A percentile compares a stretch with the other conserved stretches of the same genome.
Conservation (phyloP, 2,113 vertebrate species). For the Proteles cristata region DNA sequence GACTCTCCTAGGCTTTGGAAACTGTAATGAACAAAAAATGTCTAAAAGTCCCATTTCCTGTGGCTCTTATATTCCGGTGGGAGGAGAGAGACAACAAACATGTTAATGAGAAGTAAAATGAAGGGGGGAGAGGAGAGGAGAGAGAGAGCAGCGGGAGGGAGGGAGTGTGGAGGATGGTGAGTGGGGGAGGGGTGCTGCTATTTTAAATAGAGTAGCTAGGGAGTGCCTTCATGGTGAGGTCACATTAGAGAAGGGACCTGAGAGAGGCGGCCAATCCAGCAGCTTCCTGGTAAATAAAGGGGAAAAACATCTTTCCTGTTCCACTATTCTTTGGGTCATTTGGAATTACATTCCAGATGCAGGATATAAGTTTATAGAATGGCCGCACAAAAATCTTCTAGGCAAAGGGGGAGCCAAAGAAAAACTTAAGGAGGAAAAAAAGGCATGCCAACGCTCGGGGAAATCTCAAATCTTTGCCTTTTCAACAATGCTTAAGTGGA, state of each 20-base stretch:
- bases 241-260: neutral
- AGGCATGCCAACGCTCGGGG: neutral
- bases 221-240: neutral
- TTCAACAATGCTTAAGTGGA: neutral
- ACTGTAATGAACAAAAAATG: neutral
- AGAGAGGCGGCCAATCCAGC: neutral
- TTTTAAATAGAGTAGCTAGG: neutral
- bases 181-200: neutral
- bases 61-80: neutral
- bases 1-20: neutral
- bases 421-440: neutral
- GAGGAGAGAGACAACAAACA: neutral
- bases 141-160: too few relatives aligned
- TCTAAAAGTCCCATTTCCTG: neutral
- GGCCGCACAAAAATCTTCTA: neutral
- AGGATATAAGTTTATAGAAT: neutral
- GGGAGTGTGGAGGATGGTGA: rapidly evolving
- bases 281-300: neutral
- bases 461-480: neutral
- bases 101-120: too few relatives aligned
- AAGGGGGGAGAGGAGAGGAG: neutral
- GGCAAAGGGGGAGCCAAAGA: neutral
- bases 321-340: neutral
- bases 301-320: neutral
- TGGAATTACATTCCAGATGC: neutral